Conservation (phyloP, 2,797 vertebrate species). For the Acropternis orthonyx region DNA sequence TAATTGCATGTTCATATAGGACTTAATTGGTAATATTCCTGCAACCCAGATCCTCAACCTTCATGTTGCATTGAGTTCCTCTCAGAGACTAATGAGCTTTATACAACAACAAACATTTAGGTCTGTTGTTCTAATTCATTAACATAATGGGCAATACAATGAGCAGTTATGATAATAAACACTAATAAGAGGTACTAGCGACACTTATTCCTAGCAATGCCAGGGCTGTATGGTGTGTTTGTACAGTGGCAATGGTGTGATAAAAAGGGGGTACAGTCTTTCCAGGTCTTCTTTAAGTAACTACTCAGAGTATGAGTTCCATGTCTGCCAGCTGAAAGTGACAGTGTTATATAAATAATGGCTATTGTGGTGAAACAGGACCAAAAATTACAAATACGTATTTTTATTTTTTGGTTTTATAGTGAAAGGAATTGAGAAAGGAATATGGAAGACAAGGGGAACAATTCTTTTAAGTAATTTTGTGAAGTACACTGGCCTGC, state of each 20-base stretch:
- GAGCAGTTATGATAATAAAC: slow-evolving; percentile 70
- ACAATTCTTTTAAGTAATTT: neutral
- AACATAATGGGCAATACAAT: slow-evolving; percentile 70
- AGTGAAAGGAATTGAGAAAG: neutral
- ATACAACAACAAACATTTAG: slow-evolving; percentile 69
- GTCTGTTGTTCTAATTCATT: slow-evolving; percentile 76
- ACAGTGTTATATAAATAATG: neutral
- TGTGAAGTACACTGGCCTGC: neutral
- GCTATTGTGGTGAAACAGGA: rapidly evolving
- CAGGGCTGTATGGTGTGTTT: neutral
- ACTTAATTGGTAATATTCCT: slow-evolving; percentile 75
- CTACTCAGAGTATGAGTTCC: neutral
- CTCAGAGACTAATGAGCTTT: slow-evolving; percentile 71
- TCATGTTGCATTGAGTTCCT: slow-evolving; percentile 49
- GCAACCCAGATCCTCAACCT: slow-evolving; percentile 51
- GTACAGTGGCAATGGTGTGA: neutral
- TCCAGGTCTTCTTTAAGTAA: neutral
- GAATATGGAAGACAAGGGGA: neutral
- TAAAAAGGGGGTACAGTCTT: neutral
- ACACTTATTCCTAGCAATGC: slow-evolving; percentile 40
- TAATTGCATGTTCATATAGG: slow-evolving; percentile 75
- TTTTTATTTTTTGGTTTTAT: neutral
- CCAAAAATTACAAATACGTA: neutral
- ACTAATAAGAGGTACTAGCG: slow-evolving; percentile 50
- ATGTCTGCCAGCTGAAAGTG: neutral